These are phyloP conservation scores for Mylabris sibirica DNA, from an alignment of 2,888 invertebrate genomes.

Conservation along the genomic window DNA sequence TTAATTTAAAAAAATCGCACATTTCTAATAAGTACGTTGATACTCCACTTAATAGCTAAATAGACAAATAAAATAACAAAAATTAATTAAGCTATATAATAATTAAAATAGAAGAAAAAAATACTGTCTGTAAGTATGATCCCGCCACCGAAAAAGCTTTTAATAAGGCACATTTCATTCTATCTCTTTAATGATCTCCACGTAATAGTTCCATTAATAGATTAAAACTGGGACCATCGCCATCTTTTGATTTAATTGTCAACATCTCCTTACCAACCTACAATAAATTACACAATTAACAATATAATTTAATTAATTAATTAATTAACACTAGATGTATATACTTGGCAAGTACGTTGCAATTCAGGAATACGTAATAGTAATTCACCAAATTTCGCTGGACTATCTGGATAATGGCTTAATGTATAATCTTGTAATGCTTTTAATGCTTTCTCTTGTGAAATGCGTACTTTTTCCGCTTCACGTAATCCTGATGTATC, in stretches of 20 bases:
- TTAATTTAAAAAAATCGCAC: constrained; percentile 24
- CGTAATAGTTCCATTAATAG: constrained; percentile 93
- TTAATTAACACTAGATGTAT: not conserved
- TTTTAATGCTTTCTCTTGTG: constrained; percentile 92
- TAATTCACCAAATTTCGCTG: constrained; percentile 94
- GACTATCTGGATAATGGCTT: constrained; percentile 89
- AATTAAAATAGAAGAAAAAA: constrained; percentile 40
- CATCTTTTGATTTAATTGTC: constrained; percentile 85
- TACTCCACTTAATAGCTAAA: constrained; percentile 57
- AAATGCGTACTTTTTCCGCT: constrained; percentile 91
- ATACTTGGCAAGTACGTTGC: constrained; percentile 90
- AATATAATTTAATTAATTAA: constrained; percentile 26
- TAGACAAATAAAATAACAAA: constrained; percentile 23
- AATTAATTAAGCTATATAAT: not conserved
- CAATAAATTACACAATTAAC: constrained; percentile 57
- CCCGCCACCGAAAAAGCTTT: constrained; percentile 57
- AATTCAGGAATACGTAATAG: constrained; percentile 92
- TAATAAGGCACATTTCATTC: constrained; percentile 54
- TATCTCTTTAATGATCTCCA: constrained; percentile 81
- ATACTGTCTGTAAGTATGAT: constrained; percentile 59
- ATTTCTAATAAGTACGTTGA: constrained; percentile 55
- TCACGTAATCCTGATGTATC: constrained; percentile 93
- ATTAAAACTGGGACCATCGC: constrained; percentile 91
- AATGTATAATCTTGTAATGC: constrained; percentile 92
- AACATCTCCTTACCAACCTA: constrained; percentile 94